Evolutionary conservation across 2,113 vertebrate species (phyloP).

Genomic region (Crypturellus undulatus): DNA sequence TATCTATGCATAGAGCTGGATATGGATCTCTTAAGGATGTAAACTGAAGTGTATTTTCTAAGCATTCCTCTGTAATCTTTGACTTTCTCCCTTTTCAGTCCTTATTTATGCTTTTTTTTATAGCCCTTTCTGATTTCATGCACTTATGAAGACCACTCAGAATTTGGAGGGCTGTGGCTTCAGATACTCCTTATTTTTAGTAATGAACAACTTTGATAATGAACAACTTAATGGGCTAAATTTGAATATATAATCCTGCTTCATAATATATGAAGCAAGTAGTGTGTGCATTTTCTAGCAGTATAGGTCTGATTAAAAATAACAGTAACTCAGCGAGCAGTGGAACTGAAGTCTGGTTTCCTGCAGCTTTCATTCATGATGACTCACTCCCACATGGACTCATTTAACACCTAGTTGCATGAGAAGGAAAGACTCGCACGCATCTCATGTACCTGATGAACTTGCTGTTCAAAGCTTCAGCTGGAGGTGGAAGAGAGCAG

Average conservation of each 20-base stretch:
- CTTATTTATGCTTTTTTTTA: not conserved
- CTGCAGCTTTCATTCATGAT: not conserved
- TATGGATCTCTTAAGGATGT: not conserved
- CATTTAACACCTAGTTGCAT: accelerated
- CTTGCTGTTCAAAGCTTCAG: not conserved
- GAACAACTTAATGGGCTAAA: not conserved
- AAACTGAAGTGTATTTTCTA: not conserved
- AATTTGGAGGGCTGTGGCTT: not conserved
- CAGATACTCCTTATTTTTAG: not conserved
- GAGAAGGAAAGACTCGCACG: accelerated
- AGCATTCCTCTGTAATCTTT: not conserved
- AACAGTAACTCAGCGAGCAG: not conserved
- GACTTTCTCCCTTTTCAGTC: not conserved
- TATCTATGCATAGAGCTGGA: not conserved
- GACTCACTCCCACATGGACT: not conserved
- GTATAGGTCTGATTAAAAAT: not conserved
- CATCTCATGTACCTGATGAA: not conserved
- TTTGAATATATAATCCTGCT: not conserved
- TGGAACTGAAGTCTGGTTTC: not conserved
- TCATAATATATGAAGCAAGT: not conserved
- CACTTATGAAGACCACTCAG: not conserved
- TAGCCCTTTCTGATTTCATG: not conserved
- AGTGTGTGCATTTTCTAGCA: not conserved
- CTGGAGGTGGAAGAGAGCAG: not conserved
- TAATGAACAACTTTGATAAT: not conserved